These are phyloP conservation scores for Drosophila littoralis DNA, from an alignment of 1,140 invertebrate genomes.

Conservation along the genomic window DNA sequence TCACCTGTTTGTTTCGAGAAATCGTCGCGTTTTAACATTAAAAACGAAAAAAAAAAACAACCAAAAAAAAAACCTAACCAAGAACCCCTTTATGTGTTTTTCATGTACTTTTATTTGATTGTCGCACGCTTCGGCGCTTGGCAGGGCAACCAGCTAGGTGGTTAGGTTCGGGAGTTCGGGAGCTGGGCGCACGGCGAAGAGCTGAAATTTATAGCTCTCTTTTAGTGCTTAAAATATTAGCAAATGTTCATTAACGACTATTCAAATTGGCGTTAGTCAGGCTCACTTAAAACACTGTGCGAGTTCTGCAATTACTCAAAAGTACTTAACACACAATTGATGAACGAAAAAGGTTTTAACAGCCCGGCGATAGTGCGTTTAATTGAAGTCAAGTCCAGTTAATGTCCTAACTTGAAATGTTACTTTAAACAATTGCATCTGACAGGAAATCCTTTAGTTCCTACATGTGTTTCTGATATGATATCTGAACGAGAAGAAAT, in stretches of 20 bases:
- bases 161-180: too few relatives aligned
- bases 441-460: not conserved
- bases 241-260: slow-evolving; percentile 82
- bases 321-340: slow-evolving; percentile 77
- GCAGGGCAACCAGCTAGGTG: slow-evolving; percentile 7
- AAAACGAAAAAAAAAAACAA: slow-evolving; percentile 41
- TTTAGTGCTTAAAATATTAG: slow-evolving; percentile 82
- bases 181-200: not conserved
- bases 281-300: slow-evolving; percentile 40
- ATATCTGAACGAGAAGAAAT: not conserved
- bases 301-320: slow-evolving; percentile 67
- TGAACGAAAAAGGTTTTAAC: slow-evolving; percentile 32
- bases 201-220: slow-evolving; percentile 61
- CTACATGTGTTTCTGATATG: not conserved
- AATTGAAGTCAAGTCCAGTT: not conserved
- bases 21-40: slow-evolving; percentile 79
- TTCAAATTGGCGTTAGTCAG: slow-evolving; percentile 74
- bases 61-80: slow-evolving; percentile 28
- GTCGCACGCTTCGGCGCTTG: slow-evolving; percentile 74
- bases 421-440: not conserved
- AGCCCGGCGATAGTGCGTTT: not conserved
- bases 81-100: slow-evolving; percentile 80
- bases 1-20: slow-evolving; percentile 77
- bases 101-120: slow-evolving; percentile 83
- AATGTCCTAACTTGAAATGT: not conserved